Evolutionary conservation across 2,888 invertebrate genomes (phyloP), one percentile per base, ranked within the genome.

Genomic region (Lepeophtheirus nordmannii): DNA sequence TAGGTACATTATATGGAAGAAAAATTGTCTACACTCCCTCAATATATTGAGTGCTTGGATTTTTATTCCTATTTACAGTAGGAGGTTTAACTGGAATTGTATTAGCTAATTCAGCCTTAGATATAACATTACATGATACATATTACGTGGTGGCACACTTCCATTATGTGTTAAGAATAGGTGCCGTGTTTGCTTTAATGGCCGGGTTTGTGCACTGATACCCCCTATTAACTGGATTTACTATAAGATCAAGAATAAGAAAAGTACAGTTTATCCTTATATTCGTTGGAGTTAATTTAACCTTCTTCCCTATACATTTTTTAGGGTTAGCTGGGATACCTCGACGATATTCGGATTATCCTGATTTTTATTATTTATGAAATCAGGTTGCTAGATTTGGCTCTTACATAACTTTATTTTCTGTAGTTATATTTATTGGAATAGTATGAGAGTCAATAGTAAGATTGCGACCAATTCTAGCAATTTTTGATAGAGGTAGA

Each of bases 101-200:
- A 70, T 75, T 85, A 77, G 82, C 85, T 68, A 86, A 86, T 74
- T 85, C 85, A 38, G 85, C 85, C 14, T 79, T 87, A 78, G 87
- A 87, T 80, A 82, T 86, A 76, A 79, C 83, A 68, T 69, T 87
- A 12, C 86, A 87, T 77, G 87, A 87, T 73, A 86, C 86, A n/a
- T 87, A 87, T 74, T 88, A 87, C 80, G 86, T 87, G 63, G 86
- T 87, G 41, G 86, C 85, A 7, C 86, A 87, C 75, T 88, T 87
- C 72, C 86, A 87, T 74, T 87, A 87, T 80, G 86, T 87, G 1
- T 71, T 87, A 72, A 85, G 85, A 3, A 85, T 87, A 78, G 86
- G 85, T 70, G 85, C 86, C 3, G 84, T 87, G 72, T 87, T 86
- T 80, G 82, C 84, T 57, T 85, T 87, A 80, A 81, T 87, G 78